These are phyloP conservation scores for Leucopternis melanops DNA, from an alignment of 2,113 vertebrate genomes.

Conservation along the genomic window DNA sequence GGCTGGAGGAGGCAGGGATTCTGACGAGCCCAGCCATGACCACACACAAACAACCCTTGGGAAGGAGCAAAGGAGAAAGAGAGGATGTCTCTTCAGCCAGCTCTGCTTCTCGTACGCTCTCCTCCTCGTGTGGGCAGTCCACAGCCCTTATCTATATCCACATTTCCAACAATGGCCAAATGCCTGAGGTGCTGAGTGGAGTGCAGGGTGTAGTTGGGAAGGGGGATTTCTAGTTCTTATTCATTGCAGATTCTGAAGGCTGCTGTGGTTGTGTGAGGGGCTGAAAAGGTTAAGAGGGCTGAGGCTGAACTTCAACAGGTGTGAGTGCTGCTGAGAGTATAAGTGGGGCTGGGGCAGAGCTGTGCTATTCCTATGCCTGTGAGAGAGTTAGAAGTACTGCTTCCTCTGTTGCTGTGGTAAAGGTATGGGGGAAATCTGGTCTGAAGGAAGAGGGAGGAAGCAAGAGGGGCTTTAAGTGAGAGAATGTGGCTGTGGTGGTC, in stretches of 20 bases:
- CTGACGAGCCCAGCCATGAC: not conserved
- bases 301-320: not conserved
- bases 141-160: not conserved
- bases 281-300: not conserved
- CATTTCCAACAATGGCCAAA: not conserved
- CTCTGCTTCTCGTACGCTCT: not conserved
- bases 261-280: not conserved
- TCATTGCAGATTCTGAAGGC: not conserved
- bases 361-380: accelerated
- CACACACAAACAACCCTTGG: accelerated
- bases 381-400: not conserved
- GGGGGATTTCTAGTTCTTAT: not conserved
- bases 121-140: not conserved
- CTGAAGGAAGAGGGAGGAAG: not conserved
- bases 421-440: not conserved
- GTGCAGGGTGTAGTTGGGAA: not conserved
- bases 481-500: not conserved
- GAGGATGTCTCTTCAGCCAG: not conserved
- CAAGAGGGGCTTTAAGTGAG: not conserved
- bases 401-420: not conserved
- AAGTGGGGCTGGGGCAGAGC: not conserved
- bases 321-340: not conserved
- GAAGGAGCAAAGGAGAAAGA: not conserved
- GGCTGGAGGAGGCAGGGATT: not conserved
- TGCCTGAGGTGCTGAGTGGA: too few species aligned